These are phyloP conservation scores for Catharus minimus DNA, from an alignment of 2,113 vertebrate genomes.

Conservation along the genomic window DNA sequence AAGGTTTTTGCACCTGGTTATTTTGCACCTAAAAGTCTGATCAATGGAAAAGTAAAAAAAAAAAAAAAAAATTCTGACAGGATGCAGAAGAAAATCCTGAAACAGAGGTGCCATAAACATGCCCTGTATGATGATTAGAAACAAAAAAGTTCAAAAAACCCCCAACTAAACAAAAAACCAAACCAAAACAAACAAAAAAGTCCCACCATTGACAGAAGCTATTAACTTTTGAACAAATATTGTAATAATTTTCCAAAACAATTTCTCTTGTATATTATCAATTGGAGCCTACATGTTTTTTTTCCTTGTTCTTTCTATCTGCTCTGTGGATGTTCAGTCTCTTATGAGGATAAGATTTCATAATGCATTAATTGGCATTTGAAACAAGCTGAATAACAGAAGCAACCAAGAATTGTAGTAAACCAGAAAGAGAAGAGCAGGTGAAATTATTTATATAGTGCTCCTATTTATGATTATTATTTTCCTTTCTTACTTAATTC, in stretches of 20 bases:
- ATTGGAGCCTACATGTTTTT: not conserved
- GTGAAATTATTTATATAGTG: not conserved
- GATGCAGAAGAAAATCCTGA: not conserved
- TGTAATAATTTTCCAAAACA: not conserved
- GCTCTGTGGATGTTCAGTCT: not conserved
- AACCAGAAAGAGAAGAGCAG: not conserved
- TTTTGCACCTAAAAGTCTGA: not conserved
- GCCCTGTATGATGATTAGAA: not conserved
- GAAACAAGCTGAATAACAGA: not conserved
- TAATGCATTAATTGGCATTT: not conserved
- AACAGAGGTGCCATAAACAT: not conserved
- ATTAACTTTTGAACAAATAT: not conserved
- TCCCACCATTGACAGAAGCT: not conserved
- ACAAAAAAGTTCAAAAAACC: fast-evolving
- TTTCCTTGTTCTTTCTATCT: not conserved
- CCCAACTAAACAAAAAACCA: too few relatives aligned
- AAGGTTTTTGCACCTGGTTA: not conserved
- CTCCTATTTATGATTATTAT: not conserved
- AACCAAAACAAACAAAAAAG: not conserved
- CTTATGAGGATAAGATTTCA: not conserved
- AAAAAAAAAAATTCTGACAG: not conserved
- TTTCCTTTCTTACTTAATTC: not conserved
- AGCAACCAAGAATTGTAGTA: not conserved
- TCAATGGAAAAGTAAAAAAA: not conserved
- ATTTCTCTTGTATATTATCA: not conserved